Evolutionary conservation across 2,113 vertebrate species (phyloP), one percentile per base, ranked within the genome.

Genomic region (Cottus gobio): DNA sequence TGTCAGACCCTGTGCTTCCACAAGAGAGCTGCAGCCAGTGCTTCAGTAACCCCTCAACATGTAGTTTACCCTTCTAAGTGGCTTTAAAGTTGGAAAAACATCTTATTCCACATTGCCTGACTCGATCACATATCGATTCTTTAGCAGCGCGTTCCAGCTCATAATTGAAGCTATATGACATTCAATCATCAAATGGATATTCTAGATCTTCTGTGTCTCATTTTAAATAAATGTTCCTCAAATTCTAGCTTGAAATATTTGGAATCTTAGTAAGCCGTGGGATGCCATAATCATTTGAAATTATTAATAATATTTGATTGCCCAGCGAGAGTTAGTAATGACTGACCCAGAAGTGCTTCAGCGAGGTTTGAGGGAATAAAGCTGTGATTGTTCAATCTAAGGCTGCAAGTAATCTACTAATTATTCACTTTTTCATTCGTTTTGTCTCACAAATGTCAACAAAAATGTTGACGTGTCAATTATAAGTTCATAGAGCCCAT

Each of bases 1-100:
- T 39, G 72, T 61, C 48, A 71, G 68, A 71, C 30, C 76, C 24
- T 15, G 4, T 30, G 73, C 68, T 42, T 9, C 52, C 70, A 31
- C n/a, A 24, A 48, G 6, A 18, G 44, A 63, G 44, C 26, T 67
- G 24, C 50, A 64, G 50, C 26, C 30, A 9, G 18, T 1, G 34
- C 22, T 34, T 37, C 13, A 20, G 50, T 64, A 50, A 75, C 58
- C 48, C 34, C 48, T 18, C 18, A 31, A 26, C 28, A 57, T 30
- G 22, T 2, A 20, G 18, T 37, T 15, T 39, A 34, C 61, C 12
- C 20, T 48, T 58, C 50, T 18, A 22, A 42, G 28, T 57, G 30
- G 39, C n/a, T 80, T 22, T 31, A 50, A 22, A n/a, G 37, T 26
- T 30, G 52, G 26, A 37, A 50, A 60, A 39, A 50, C 37, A 42